phyloP scores from a whole-genome alignment of 2,113 vertebrate species.

The Psephotus haematonotus region DNA sequence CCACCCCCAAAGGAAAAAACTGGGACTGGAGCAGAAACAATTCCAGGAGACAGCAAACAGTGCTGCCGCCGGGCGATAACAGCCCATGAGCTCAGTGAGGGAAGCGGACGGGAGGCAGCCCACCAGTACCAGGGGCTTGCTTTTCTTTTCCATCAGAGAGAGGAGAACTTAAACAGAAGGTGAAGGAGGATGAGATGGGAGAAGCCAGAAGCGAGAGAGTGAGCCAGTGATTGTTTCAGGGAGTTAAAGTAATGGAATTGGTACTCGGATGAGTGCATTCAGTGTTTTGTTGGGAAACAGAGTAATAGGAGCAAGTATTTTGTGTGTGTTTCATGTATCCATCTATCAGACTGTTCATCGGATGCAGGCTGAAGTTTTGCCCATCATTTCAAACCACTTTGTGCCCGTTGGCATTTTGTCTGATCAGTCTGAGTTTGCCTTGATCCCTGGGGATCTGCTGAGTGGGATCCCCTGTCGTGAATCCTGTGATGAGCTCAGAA shows the following conservation, averaged over 20 bases:
- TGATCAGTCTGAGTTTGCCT: not conserved
- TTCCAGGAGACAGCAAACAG: slow-evolving; percentile 37
- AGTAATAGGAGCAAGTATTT: not conserved
- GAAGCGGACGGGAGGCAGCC: not conserved
- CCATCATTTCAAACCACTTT: rapidly evolving
- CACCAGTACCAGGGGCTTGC: not conserved
- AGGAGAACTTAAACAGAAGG: not conserved
- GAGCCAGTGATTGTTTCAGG: not conserved
- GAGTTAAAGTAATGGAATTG: not conserved
- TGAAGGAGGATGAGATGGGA: not conserved
- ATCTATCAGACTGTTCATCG: too few relatives aligned
- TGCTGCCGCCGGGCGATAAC: not conserved
- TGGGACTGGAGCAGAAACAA: slow-evolving; percentile 28
- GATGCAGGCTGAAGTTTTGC: not conserved
- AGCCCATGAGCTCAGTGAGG: not conserved
- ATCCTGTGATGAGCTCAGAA: rapidly evolving
- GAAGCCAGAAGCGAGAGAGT: not conserved
- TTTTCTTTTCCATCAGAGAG: not conserved
- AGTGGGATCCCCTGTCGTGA: rapidly evolving
- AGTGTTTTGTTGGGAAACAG: not conserved
- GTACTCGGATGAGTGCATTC: rapidly evolving
- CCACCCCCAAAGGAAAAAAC: not conserved
- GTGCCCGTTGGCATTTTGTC: not conserved
- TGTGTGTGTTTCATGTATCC: rapidly evolving
- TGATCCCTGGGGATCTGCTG: not conserved